Percentiles rank a stretch among this genome's conserved stretches.
Conservation (phyloP, 2,113 vertebrate species). For the Genyomyrus donnyi region DNA sequence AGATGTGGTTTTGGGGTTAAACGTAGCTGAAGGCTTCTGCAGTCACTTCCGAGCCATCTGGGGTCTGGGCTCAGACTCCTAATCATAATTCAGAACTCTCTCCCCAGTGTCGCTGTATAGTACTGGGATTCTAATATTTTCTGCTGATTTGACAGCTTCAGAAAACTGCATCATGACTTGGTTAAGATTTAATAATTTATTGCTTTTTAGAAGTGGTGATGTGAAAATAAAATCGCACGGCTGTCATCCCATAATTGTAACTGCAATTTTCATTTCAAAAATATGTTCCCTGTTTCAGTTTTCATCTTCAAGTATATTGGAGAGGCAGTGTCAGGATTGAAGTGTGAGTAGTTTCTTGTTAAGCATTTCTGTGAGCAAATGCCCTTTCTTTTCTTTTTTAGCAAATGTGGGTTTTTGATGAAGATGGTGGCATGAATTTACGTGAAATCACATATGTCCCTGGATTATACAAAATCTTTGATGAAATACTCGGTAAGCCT, state of each 20-base stretch:
- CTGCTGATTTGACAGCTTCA: background rate
- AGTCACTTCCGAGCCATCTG: background rate
- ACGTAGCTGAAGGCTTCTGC: background rate
- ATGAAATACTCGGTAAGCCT: constrained; percentile 94
- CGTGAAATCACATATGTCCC: constrained; percentile 95
- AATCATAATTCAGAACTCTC: background rate
- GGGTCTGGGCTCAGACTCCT: background rate
- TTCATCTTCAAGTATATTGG: background rate
- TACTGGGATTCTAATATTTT: background rate
- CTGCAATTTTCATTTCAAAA: background rate
- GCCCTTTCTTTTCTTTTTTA: constrained; percentile 42
- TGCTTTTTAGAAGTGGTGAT: background rate
- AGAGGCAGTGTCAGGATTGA: background rate
- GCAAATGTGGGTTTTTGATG: constrained; percentile 98
- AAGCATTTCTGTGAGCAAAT: background rate
- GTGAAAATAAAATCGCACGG: background rate
- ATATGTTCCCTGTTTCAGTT: background rate
- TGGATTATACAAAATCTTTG: constrained; percentile 97
- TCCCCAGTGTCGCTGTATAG: background rate
- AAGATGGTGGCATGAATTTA: constrained; percentile 92
- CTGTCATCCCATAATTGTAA: background rate
- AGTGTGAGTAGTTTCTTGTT: background rate
- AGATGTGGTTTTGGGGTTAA: background rate
- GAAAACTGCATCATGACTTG: background rate
- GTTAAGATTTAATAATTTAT: background rate